Base-by-base conservation (phyloP, 2,113 vertebrate species). In the Dicentrarchus labrax region DNA sequence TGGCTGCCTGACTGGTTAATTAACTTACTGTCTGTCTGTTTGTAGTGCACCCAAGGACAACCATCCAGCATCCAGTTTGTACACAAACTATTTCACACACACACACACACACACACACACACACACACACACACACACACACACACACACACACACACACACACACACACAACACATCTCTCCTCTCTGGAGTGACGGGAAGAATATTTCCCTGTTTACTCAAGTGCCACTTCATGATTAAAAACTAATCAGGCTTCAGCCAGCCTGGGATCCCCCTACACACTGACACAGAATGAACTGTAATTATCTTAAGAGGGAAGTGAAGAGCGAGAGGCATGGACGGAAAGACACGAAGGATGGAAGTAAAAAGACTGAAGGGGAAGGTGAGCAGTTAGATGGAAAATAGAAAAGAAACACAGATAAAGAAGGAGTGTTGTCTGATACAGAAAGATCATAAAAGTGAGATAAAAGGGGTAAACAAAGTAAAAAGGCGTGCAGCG, bases 181-280 rank as follows among this genome's bases (percentile, higher is more conserved):
- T 77, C 39, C 75, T 84, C 89, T 90, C 86, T 66, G 80, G 91
- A 90, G 87, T 78, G 91, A 88, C 54, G 53, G 78, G 69, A 36
- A 82, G 88, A 90, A 89, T 91, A 92, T 91, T 89, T 94, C 87
- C 84, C 77, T 94, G 91, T 91, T 93, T 94, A 92, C 90, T 92
- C 79, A 71, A 93, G 90, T 91, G 92, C 89, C 88, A 92, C 92
- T 93, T 88, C 80, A 83, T 91, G 91, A 94, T 94, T 93, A 92
- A 93, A 94, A 92, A 84, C 89, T 91, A 91, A 93, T 93, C 91
- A 93, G 89, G 78, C 87, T 93, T 82, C 84, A 91, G 85, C 76
- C 88, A 81, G 88, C 53, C 89, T 80, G 90, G 89, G 79, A 91
- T 86, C 84, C 88, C 89, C 85, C 70, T 61, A 74, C 89, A 87